Percentiles rank a stretch among this genome's conserved stretches.
These are phyloP conservation scores for Xestoiulus laeticollis DNA, from an alignment of 2,888 invertebrate genomes.

Conservation along the genomic window DNA sequence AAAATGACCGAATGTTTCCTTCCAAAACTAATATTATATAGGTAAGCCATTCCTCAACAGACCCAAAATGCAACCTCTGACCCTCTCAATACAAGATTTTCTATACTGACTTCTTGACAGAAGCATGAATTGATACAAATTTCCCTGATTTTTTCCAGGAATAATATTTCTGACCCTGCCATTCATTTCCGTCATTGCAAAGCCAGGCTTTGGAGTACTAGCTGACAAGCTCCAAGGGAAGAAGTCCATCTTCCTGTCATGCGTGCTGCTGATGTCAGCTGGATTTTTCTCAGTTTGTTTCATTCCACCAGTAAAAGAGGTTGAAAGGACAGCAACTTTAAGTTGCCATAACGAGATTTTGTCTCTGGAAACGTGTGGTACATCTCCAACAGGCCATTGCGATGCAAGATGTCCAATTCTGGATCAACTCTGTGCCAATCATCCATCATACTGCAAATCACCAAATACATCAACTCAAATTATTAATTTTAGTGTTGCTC, in stretches of 20 bases:
- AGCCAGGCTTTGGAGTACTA: constrained; percentile 81
- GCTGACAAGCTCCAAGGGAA: constrained; percentile 81
- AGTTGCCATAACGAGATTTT: background rate
- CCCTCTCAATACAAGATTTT: no score
- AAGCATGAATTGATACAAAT: background rate
- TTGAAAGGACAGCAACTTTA: background rate
- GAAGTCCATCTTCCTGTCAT: constrained; percentile 76
- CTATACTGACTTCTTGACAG: background rate
- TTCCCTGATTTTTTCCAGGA: background rate
- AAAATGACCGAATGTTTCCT: no score
- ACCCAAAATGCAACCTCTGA: background rate
- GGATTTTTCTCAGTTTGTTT: constrained; percentile 78
- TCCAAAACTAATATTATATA: no score
- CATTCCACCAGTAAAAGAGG: constrained; percentile 70
- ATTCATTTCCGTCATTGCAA: constrained; percentile 80
- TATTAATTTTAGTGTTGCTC: no score
- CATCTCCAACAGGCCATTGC: background rate
- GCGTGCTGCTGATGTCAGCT: constrained; percentile 75
- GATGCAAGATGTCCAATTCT: background rate
- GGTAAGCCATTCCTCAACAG: no score
- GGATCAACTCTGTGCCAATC: background rate
- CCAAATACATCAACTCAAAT: background rate
- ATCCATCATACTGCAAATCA: background rate
- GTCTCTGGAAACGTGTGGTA: background rate
- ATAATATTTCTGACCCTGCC: constrained; percentile 68